phyloP scores from a whole-genome alignment of 2,113 vertebrate species.

The Cavia aperea region DNA sequence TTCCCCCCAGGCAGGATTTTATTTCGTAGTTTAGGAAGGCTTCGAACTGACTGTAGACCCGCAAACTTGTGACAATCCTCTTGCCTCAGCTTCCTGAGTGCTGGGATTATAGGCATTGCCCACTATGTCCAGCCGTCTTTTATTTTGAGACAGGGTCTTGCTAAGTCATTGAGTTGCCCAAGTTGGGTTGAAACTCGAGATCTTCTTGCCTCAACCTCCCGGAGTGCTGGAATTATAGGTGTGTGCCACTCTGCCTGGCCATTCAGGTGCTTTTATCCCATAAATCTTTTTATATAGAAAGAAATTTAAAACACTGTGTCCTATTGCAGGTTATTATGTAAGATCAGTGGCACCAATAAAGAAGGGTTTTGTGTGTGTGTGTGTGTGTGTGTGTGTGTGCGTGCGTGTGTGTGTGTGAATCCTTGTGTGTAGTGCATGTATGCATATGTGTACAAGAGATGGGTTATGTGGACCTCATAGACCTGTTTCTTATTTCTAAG shows the following conservation, averaged over 20 bases:
- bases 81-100: not conserved
- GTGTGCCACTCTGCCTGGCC: not conserved
- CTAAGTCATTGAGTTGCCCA: not conserved
- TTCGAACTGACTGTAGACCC: no score
- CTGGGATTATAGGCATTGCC: not conserved
- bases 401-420: not conserved
- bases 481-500: not conserved
- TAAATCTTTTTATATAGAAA: constrained; percentile 19
- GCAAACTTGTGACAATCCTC: not conserved
- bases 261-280: not conserved
- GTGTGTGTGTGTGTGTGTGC: no score
- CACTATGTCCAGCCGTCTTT: not conserved
- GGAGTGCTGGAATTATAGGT: not conserved
- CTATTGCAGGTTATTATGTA: not conserved
- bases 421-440: no score
- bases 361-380: not conserved
- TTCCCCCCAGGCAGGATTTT: not conserved
- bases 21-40: not conserved
- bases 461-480: not conserved
- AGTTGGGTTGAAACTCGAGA: not conserved
- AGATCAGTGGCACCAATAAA: not conserved
- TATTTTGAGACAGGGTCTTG: not conserved
- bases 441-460: not conserved
- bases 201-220: not conserved
- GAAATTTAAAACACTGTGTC: not conserved